These are phyloP conservation scores for Drosophila suzukii DNA, from an alignment of 1,140 invertebrate genomes.

Conservation along the genomic window DNA sequence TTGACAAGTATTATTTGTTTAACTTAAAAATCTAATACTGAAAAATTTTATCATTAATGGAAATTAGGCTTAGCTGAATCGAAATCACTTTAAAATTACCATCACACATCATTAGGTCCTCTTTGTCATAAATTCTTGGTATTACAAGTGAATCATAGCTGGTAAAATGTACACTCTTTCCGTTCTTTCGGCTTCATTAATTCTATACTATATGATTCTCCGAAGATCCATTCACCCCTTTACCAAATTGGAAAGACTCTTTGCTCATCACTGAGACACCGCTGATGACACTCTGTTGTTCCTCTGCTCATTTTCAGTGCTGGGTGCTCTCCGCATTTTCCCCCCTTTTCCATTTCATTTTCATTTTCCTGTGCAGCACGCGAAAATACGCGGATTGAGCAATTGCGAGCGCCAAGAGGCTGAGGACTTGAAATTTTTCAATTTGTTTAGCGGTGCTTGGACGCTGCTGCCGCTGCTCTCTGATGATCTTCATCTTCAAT, in stretches of 20 bases:
- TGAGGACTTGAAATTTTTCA: slow-evolving; percentile 80
- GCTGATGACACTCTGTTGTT: slow-evolving; percentile 21
- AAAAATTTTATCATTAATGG: no score
- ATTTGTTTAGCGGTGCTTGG: slow-evolving; percentile 66
- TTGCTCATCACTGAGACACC: slow-evolving; percentile 41
- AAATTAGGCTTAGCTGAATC: background rate
- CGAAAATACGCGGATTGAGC: slow-evolving; percentile 75
- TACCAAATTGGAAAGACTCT: background rate
- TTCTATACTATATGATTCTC: slow-evolving; percentile 17
- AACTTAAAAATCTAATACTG: no score
- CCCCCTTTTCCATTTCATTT: slow-evolving; percentile 16
- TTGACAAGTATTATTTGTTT: no score
- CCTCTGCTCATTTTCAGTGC: slow-evolving; percentile 20
- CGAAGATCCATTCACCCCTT: slow-evolving; percentile 15
- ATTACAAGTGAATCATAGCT: slow-evolving; percentile 20
- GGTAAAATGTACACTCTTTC: background rate
- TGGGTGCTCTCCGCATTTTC: slow-evolving; percentile 20
- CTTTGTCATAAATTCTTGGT: slow-evolving; percentile 4
- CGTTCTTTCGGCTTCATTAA: slow-evolving; percentile 17
- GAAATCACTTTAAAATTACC: background rate
- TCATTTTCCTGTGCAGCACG: slow-evolving; percentile 45
- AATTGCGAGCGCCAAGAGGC: slow-evolving; percentile 77
- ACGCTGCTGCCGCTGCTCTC: slow-evolving; percentile 24
- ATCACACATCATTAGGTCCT: no score
- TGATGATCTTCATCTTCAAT: slow-evolving; percentile 55